Base-by-base conservation (phyloP, 2,888 invertebrate genomes). In the Phortica okadai region DNA sequence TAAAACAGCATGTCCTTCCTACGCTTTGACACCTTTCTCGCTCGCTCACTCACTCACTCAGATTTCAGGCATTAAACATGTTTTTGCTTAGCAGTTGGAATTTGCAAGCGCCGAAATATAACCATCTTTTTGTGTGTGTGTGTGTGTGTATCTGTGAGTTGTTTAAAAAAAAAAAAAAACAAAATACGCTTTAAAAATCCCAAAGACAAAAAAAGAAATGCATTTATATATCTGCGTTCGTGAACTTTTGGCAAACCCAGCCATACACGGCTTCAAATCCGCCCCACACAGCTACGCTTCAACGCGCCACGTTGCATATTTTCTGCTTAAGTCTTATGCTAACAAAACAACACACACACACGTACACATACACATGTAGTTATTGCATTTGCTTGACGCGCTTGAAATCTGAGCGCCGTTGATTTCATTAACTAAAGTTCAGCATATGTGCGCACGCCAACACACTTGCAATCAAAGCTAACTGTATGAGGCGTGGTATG, bases 371-470 rank as follows among this genome's bases (percentile, higher is more conserved):
- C 6, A 45, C 64, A 76, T 69, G 54, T n/a, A 54, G 21, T 10
- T 14, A 54, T 33, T 72, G 54, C 70, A 72, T 72, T 33, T 54
- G 45, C 70, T 72, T n/a, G 70, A 56, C n/a, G 54, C 56, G 56
- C 54, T 80, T 77, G 82, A 82, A 84, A 83, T 83, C 79, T 82
- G 83, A 82, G 81, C 79, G 86, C 83, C 86, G 85, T 83, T 90
- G 90, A 89, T 90, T 89, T 90, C 90, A 89, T 89, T 90, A 90
- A 88, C 87, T 84, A 85, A 87, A 90, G 87, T 84, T 82, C 79
- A 82, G 82, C 83, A 81, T 33, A 62, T 21, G 21, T 16, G 10
- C 41, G 25, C 70, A 62, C 21, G 6, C 41, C 16, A 6, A 21
- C 62, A 66, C 79, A 83, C 79, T 2, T 33, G 50, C 50, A 50